Evolutionary conservation across 2,888 invertebrate species (phyloP).

Genomic region (Thumatha senex): DNA sequence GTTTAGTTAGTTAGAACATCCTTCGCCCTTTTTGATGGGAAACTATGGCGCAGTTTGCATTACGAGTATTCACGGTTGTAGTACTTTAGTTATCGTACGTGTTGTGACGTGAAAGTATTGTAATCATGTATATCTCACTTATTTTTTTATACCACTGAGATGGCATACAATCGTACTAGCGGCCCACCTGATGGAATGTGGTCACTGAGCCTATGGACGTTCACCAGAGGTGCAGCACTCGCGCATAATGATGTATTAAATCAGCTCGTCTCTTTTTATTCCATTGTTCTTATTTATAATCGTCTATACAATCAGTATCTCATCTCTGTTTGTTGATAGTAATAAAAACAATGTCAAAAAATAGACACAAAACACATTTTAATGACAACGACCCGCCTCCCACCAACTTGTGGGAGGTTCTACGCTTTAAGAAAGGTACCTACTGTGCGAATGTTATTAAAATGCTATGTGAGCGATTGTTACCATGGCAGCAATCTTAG

Average conservation of each 20-base stretch:
- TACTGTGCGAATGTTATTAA: too few relatives aligned
- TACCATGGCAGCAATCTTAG: too few relatives aligned
- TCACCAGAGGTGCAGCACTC: too few relatives aligned
- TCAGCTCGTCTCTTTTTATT: constrained; percentile 15
- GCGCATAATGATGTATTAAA: constrained; percentile 15
- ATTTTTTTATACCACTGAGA: too few relatives aligned
- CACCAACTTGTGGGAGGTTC: too few relatives aligned
- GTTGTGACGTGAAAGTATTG: constrained; percentile 17
- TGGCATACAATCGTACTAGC: too few relatives aligned
- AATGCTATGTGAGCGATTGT: too few relatives aligned
- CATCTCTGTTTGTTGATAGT: constrained; percentile 8
- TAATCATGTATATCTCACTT: constrained; percentile 14
- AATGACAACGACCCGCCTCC: not conserved
- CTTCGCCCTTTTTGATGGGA: not conserved
- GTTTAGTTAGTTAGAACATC: too few relatives aligned
- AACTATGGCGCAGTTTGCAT: constrained; percentile 10
- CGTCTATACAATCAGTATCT: constrained; percentile 11
- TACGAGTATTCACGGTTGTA: constrained; percentile 19
- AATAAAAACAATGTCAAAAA: constrained; percentile 5
- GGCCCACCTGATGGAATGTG: too few relatives aligned
- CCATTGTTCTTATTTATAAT: constrained; percentile 24
- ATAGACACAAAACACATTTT: not conserved
- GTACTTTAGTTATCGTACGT: constrained; percentile 8
- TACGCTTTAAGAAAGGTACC: too few relatives aligned
- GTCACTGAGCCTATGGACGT: too few relatives aligned